These are phyloP conservation scores for Equus quagga DNA, from an alignment of 2,113 vertebrate species.

Conservation along the genomic window DNA sequence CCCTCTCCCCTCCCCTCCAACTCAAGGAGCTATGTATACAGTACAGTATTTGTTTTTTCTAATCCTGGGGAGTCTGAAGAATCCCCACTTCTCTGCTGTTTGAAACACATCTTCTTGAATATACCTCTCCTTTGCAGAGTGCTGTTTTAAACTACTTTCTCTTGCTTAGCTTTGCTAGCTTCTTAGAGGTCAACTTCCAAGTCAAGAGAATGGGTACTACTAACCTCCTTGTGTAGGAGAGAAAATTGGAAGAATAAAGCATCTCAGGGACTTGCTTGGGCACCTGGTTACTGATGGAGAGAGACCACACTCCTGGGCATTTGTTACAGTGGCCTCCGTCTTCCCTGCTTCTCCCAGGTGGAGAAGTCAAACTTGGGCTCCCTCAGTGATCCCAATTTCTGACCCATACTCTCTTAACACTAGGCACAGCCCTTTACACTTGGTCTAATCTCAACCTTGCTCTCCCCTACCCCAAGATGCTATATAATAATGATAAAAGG, in stretches of 20 bases:
- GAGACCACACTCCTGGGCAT: background rate
- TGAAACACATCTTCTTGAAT: conserved; percentile 20
- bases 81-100: conserved; percentile 44
- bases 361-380: background rate
- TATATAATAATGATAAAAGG: background rate
- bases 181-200: background rate
- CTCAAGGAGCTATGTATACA: background rate
- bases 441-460: background rate
- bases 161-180: background rate
- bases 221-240: background rate
- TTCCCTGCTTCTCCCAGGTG: background rate
- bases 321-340: background rate
- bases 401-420: background rate
- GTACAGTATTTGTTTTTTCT: background rate
- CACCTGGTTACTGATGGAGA: background rate
- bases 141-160: conserved; percentile 15
- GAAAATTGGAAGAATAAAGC: background rate
- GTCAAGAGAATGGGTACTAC: background rate
- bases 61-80: conserved; percentile 49
- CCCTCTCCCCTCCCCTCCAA: background rate
- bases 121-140: background rate
- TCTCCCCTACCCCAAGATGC: background rate
- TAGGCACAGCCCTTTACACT: background rate
- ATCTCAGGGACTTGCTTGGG: background rate
- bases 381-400: background rate